phyloP scores from a whole-genome alignment of 2,888 invertebrate species.

The Periphyllus acericola region DNA sequence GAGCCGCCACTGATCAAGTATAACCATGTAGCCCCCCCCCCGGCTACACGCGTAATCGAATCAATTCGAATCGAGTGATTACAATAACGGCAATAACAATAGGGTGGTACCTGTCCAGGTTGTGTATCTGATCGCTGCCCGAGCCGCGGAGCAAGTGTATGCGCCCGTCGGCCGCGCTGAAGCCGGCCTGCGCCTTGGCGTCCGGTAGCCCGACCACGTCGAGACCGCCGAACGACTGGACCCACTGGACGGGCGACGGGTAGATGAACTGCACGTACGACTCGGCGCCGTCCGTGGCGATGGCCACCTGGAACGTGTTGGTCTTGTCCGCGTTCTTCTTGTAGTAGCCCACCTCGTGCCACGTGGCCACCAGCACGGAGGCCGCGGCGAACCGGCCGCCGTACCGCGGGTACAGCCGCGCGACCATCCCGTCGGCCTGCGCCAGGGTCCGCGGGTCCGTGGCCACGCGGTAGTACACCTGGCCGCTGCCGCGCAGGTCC shows the following conservation, averaged over 20 bases:
- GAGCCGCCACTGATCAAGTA: no score
- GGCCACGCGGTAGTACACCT: slow-evolving; percentile 78
- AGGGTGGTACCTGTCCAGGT: slow-evolving; percentile 83
- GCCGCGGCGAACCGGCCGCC: slow-evolving; percentile 75
- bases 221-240: slow-evolving; percentile 74
- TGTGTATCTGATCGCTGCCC: slow-evolving; percentile 87
- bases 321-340: slow-evolving; percentile 75
- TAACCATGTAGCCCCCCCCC: no score
- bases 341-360: slow-evolving; percentile 87
- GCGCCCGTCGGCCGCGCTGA: slow-evolving; percentile 85
- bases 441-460: slow-evolving; percentile 72
- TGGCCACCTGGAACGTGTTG: slow-evolving; percentile 88
- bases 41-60: no score
- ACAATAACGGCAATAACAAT: no score
- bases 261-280: slow-evolving; percentile 90
- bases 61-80: no score
- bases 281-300: slow-evolving; percentile 80
- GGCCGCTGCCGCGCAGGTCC: slow-evolving; percentile 80
- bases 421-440: slow-evolving; percentile 69
- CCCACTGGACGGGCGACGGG: slow-evolving; percentile 90
- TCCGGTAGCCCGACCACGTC: slow-evolving; percentile 84
- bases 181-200: slow-evolving; percentile 92
- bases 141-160: slow-evolving; percentile 83
- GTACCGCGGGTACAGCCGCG: slow-evolving; percentile 72
- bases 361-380: slow-evolving; percentile 87